Evolutionary conservation across 2,888 invertebrate genomes (phyloP).

Genomic region (Diaperis boleti): DNA sequence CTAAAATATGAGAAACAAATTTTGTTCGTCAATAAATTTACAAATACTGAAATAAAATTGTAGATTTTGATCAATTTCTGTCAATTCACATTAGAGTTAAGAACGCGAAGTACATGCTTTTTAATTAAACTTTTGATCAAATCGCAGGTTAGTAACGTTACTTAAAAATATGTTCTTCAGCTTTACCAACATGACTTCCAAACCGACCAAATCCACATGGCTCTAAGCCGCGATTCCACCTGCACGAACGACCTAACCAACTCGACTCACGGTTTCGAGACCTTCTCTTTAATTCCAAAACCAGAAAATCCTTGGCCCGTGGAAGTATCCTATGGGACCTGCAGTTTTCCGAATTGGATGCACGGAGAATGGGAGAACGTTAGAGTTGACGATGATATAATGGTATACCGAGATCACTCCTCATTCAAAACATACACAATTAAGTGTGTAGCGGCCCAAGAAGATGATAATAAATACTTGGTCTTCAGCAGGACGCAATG

Average conservation of each 20-base stretch:
- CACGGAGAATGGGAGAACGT: conserved; percentile 74
- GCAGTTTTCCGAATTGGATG: conserved; percentile 74
- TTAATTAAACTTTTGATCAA: too few relatives aligned
- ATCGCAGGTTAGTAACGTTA: too few relatives aligned
- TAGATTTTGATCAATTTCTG: too few relatives aligned
- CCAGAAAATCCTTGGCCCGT: conserved; percentile 63
- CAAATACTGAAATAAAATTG: too few relatives aligned
- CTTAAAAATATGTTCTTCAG: too few relatives aligned
- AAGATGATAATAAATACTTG: conserved; percentile 66
- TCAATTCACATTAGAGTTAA: too few relatives aligned
- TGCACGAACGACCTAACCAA: conserved; percentile 70
- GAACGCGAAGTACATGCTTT: too few relatives aligned
- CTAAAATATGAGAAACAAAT: too few relatives aligned
- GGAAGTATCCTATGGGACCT: conserved; percentile 58
- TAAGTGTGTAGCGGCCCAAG: conserved; percentile 64
- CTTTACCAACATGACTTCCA: conserved; percentile 24
- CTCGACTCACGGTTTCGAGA: conserved; percentile 72
- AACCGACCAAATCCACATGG: conserved; percentile 69
- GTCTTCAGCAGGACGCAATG: conserved; percentile 70
- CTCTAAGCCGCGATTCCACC: conserved; percentile 75
- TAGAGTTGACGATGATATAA: conserved; percentile 65
- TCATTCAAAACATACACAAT: conserved; percentile 70
- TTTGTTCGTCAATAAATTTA: too few relatives aligned
- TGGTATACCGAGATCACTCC: conserved; percentile 68
- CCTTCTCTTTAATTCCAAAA: conserved; percentile 67